Conservation (phyloP, 2,888 invertebrate species). For the Busseola fusca region DNA sequence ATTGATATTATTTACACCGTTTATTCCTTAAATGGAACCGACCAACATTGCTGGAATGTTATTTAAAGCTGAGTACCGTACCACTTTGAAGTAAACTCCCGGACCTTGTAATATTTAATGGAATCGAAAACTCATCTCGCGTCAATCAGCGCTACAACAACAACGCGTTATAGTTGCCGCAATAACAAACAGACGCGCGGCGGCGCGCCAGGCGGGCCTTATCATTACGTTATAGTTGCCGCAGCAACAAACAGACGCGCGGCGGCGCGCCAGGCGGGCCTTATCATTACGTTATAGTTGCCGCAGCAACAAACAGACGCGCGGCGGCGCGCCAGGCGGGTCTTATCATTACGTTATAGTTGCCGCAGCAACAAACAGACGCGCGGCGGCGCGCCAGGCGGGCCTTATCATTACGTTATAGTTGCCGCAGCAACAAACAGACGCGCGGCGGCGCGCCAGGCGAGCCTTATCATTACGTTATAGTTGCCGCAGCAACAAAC, state of each 20-base stretch:
- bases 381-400: not conserved
- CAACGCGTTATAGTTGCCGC: conserved; percentile 27
- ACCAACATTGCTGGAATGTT: conserved; percentile 6
- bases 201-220: conserved; percentile 1
- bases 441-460: conserved; percentile 2
- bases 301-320: conserved; percentile 19
- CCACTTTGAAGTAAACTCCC: conserved; percentile 24
- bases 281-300: conserved; percentile 11
- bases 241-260: conserved; percentile 19
- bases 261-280: not conserved
- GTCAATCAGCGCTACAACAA: conserved; percentile 36
- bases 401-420: conserved; percentile 4
- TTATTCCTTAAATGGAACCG: conserved; percentile 5
- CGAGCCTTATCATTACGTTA: not conserved
- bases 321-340: not conserved
- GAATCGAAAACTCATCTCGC: conserved; percentile 19
- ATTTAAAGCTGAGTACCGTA: conserved; percentile 14
- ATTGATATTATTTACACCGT: conserved; percentile 18
- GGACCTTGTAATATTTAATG: conserved; percentile 33
- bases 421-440: conserved; percentile 19
- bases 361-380: conserved; percentile 24
- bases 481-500: conserved; percentile 16
- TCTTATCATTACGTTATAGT: conserved; percentile 3
- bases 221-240: conserved; percentile 6
- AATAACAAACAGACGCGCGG: too few species aligned